Evolutionary conservation across 2,797 vertebrate genomes (phyloP), one percentile per base, ranked within the genome.

Genomic region (Halcyon smyrnensis): DNA sequence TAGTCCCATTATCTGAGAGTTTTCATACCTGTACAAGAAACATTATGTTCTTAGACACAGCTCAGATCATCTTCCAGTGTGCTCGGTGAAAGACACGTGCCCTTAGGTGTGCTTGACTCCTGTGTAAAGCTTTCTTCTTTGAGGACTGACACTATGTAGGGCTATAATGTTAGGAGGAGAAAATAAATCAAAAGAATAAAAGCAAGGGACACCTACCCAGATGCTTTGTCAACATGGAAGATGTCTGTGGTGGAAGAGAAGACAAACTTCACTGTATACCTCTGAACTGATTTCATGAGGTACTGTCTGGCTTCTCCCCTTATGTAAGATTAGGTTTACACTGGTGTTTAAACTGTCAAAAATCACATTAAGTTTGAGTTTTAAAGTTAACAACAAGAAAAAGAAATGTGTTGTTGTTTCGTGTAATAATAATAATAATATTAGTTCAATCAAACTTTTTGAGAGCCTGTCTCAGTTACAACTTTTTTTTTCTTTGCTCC

Each of bases 121-220:
- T 9, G 20, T 1, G 8, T 10, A 41, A 37, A 39, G 14, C 18
- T 84, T 84, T 8, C 17, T 45, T 60, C 8, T 19, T 37, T 19
- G 45, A 65, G 36, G 21, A 28, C 21, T 57, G 51, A 12, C 2
- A 1, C 12, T 21, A 27, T 3, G 8, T 15, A 48, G 6, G 19
- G 9, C 18, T 48, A 14, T 36, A 69, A 54, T 2, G 2, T 6
- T 14, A 50, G 14, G 13, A 67, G 32, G 34, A 88, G 41, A 25
- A 62, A 34, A 45, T 4, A 5, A 27, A 32, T 17, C 25, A 34
- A 63, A 19, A 12, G 19, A 30, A 28, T 34, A 12, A 39, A 36
- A 63, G 9, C 15, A 48, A 19, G 2, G 3, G 10, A 3, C 41
- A 45, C 23, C 27, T 24, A 28, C 1, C 1, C 0, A 1, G 20